Base-by-base conservation (phyloP, 2,113 vertebrate genomes). In the Rhinoptilus africanus region DNA sequence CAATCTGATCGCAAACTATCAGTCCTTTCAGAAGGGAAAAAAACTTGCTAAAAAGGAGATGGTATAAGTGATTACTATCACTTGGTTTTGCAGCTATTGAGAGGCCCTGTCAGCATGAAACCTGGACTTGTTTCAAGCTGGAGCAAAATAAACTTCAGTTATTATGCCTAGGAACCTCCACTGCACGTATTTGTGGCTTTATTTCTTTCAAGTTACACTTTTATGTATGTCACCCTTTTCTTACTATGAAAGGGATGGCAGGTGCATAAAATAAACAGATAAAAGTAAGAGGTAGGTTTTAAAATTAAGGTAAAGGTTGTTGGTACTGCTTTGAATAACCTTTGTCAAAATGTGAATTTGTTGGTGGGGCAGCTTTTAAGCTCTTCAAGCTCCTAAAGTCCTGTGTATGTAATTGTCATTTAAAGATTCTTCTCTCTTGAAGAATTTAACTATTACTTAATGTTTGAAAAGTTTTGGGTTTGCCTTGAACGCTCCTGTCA, bases 401-500 rank as follows among this genome's bases (percentile, higher is more conserved):
- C 34, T 47, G 27, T 60, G 11, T 60, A 21, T 56, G 18, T 60
- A 72, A 48, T 81, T 78, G 27, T 20, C 6, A 43, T 85, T 77
- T 84, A 84, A 63, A 32, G 17, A 53, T 77, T 79, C 47, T 83
- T 94, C 43, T 73, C 16, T 73, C 32, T 85, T 63, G 77, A 74
- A 68, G 34, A 76, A 67, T 63, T 34, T 43, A 67, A 45, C 56
- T 71, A 3, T 79, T 91, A 9, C 51, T 80, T 73, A 54, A 50
- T 34, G 37, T 83, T 77, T 59, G 45, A 66, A 76, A 76, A 76
- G 22, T 60, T 82, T 83, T 56, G 32, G 21, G 11, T 54, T 81
- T 0, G 0, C 39, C 14, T 64, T 88, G 62, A 73, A 88, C 50
- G 24, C 0, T 0, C 30, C 24, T 41, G 19, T 56, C 37, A n/a